Evolutionary conservation across 2,113 vertebrate genomes (phyloP).

Genomic region (Sisor rabdophorus): DNA sequence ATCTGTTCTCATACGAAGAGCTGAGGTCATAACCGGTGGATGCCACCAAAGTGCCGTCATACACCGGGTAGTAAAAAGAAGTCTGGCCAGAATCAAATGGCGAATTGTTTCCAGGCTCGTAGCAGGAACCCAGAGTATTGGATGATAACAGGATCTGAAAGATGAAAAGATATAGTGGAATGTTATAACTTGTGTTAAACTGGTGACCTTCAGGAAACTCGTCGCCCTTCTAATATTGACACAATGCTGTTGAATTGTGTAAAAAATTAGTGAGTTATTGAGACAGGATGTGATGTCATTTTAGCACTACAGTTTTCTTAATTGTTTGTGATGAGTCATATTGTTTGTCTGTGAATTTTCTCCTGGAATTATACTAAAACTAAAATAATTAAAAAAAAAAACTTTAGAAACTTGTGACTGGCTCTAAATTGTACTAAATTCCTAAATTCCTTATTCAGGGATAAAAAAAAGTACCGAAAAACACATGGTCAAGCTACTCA

Average conservation of each 20-base stretch:
- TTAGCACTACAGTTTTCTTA: too few species aligned
- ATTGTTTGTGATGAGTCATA: too few species aligned
- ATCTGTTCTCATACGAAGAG: constrained; percentile 81
- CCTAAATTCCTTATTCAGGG: not conserved
- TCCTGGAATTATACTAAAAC: too few species aligned
- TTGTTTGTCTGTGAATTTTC: too few species aligned
- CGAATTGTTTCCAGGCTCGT: constrained; percentile 76
- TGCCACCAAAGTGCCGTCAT: constrained; percentile 82
- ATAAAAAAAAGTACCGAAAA: not conserved
- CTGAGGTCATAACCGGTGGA: constrained; percentile 84
- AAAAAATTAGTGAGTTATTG: too few species aligned
- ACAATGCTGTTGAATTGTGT: too few species aligned
- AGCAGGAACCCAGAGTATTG: constrained; percentile 81
- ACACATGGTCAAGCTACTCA: not conserved
- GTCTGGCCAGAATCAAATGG: constrained; percentile 77
- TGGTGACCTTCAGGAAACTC: not conserved
- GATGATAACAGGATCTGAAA: constrained; percentile 86
- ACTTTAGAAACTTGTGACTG: not conserved
- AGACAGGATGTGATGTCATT: too few species aligned
- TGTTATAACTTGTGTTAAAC: not conserved
- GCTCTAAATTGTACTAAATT: not conserved
- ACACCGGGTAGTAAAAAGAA: constrained; percentile 81
- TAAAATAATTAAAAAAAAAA: too few species aligned
- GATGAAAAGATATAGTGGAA: not conserved
- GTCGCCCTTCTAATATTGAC: too few species aligned